Base-by-base conservation (phyloP, 2,113 vertebrate species). In the Phaethon lepturus region DNA sequence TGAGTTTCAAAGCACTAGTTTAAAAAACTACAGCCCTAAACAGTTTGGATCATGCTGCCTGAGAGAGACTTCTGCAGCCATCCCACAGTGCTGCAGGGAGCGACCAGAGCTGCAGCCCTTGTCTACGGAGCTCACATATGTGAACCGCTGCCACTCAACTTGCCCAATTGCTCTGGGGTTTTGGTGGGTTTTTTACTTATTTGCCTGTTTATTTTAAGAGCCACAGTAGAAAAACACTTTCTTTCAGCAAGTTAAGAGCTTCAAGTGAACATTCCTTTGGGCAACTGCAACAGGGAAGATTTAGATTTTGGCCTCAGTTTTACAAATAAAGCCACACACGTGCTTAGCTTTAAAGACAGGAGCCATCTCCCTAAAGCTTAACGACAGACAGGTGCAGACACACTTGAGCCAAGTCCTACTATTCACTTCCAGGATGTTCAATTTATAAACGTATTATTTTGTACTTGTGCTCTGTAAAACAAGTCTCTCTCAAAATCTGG, bases 71-170 rank as follows among this genome's bases (percentile, higher is more conserved):
- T 16, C 26, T 53, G 60, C 55, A 81, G 52, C 63, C 75, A 62
- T 20, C 7, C 50, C 63, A 66, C 5, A 26, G 45, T 0, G 0
- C 7, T 2, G 1, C 33, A 10, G 15, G 13, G 38, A 93, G 60
- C 0, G 0, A 59, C 24, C 35, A 6, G 88, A 85, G n/a, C 63
- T 74, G 50, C 50, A 77, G 59, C 47, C 17, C 40, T 59, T 0
- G 0, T 5, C 50, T 20, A 4, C 10, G 0, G 4, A 82, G 47
- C 38, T 63, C 0, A 0, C 9, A 24, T 67, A 5, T 6, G 0
- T 11, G 17, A 78, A 18, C 33, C 7, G 3, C 50, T 31, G 35
- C 60, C 22, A 29, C 38, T 33, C 4, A 2, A 8, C 33, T 29
- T 25, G 52, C 16, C 16, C 67, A 45, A 0, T 3, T 52, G 42